These are phyloP conservation scores for Arizona elegans DNA, from an alignment of 2,113 vertebrate species.

Conservation along the genomic window DNA sequence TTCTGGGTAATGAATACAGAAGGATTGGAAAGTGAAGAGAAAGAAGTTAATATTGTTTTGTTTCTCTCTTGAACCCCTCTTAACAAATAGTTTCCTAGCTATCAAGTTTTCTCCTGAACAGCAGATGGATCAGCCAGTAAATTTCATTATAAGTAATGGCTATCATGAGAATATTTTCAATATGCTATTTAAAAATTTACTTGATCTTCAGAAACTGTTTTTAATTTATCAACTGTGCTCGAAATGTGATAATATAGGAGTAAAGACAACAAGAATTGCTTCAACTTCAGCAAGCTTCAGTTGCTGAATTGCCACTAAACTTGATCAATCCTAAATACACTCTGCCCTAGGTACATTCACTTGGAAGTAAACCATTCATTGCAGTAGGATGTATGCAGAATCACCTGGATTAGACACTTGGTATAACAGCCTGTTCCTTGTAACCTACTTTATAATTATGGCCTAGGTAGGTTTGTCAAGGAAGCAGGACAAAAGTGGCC, in stretches of 20 bases:
- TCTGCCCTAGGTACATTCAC: neutral
- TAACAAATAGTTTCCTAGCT: neutral
- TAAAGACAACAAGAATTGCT: neutral
- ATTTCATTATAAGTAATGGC: neutral
- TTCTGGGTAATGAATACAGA: neutral
- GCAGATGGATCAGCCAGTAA: neutral
- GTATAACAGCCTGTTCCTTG: neutral
- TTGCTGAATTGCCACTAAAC: neutral
- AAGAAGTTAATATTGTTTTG: neutral
- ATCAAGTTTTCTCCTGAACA: neutral
- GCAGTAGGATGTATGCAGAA: neutral
- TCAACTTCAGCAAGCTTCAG: neutral
- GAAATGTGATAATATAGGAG: neutral
- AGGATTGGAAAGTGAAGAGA: neutral
- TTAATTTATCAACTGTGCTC: neutral
- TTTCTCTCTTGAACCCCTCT: neutral
- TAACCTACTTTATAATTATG: neutral
- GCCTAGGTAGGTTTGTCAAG: neutral
- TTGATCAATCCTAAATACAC: neutral
- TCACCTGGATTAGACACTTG: neutral
- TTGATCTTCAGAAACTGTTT: neutral
- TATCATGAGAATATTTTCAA: neutral
- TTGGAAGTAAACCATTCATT: neutral
- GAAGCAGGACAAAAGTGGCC: neutral
- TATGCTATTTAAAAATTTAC: slow-evolving; percentile 13